Percentiles rank a stretch among this genome's conserved stretches.
Evolutionary conservation across 2,113 vertebrate species (phyloP).

Genomic region (Quiscalus mexicanus): DNA sequence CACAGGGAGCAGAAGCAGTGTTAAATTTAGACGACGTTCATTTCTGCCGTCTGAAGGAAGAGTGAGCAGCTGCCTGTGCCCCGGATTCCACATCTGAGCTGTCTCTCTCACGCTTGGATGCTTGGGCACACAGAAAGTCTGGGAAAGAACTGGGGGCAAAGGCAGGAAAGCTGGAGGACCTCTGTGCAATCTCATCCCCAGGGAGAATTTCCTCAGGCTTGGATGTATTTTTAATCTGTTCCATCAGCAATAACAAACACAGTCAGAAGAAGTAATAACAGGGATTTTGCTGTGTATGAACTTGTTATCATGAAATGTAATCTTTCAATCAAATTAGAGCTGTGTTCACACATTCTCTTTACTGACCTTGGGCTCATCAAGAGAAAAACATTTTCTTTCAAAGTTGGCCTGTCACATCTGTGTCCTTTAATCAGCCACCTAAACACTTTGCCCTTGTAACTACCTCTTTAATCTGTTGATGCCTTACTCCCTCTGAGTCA

Average conservation of each 20-base stretch:
- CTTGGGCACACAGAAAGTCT: neutral
- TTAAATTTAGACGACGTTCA: neutral
- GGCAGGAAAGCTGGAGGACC: neutral
- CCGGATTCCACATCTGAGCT: neutral
- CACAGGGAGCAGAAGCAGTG: neutral
- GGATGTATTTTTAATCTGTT: slow-evolving; percentile 51
- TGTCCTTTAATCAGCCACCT: neutral
- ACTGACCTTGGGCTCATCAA: slow-evolving; percentile 34
- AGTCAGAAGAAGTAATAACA: slow-evolving; percentile 34
- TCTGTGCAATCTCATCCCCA: neutral
- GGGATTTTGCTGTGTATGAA: slow-evolving; percentile 11
- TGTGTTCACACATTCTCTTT: slow-evolving; percentile 9
- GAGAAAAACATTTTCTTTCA: neutral
- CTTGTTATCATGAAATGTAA: slow-evolving; percentile 28
- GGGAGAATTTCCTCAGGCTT: neutral
- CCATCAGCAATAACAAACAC: slow-evolving; percentile 51
- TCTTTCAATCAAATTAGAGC: neutral
- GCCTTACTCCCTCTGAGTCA: neutral
- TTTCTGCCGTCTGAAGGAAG: slow-evolving; percentile 10
- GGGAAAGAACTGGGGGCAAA: neutral
- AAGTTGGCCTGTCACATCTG: neutral
- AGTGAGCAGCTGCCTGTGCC: slow-evolving; percentile 23
- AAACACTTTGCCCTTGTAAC: neutral
- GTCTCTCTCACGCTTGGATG: slow-evolving; percentile 8
- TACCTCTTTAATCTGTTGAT: neutral